Base-by-base conservation (phyloP, 2,797 vertebrate genomes). In the Betta splendens region DNA sequence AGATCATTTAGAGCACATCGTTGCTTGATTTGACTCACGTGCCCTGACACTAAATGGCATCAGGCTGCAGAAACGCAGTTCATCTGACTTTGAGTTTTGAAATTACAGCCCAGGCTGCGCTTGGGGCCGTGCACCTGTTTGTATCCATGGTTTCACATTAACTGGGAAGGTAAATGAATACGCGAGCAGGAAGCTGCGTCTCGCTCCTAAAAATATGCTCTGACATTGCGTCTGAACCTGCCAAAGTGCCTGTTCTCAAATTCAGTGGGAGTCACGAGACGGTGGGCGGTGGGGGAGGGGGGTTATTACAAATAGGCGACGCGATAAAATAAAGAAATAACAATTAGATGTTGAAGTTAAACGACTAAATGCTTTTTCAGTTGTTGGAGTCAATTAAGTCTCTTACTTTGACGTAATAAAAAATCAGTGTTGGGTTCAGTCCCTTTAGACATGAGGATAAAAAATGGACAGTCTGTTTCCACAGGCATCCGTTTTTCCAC, bases 91-190 rank as follows among this genome's bases (percentile, higher is more conserved):
- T 77, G 55, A 44, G 35, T 38, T 31, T 33, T 67, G 49, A 71
- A 65, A 73, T 69, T 31, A 48, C 11, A 69, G 21, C 40, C 21
- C 31, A 7, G 17, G 49, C 47, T 8, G 47, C 55, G 7, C 11
- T 25, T 5, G 39, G 40, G 36, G 13, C 59, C 1, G 13, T 33
- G 45, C 53, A 21, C 35, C 31, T 46, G 28, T 59, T 32, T 53
- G 39, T 17, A 29, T 37, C 46, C n/a, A 1, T 3, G 32, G 69
- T 73, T 48, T 85, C 60, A 65, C 50, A 50, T 72, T 42, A 28
- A 38, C 67, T 42, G 29, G 25, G 59, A 59, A 51, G 56, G 82
- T 65, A 83, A 87, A 75, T 50, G 15, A 82, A 85, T 75, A 70
- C 4, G 23, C 58, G 54, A 1, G 18, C 75, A 76, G 75, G 79